Percentiles rank a stretch among this genome's conserved stretches.
Evolutionary conservation across 2,797 vertebrate species (phyloP).

Genomic region (Crenuchus spilurus): DNA sequence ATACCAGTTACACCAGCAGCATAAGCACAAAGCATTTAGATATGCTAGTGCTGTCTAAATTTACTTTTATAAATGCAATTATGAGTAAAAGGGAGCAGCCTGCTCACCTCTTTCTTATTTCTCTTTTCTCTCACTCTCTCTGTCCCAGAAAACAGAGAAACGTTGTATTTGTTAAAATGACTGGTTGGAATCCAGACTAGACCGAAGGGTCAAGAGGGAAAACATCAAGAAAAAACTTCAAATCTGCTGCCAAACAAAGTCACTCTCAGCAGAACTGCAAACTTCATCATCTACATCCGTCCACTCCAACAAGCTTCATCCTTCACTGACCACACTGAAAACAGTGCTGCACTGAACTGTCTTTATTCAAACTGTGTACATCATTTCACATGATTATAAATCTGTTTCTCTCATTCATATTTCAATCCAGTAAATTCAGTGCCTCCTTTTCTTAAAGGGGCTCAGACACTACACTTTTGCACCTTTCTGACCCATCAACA

Average conservation of each 20-base stretch:
- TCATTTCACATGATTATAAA: not conserved
- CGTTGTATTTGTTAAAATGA: slow-evolving; percentile 4
- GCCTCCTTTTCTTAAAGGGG: too few relatives aligned
- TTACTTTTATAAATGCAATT: too few relatives aligned
- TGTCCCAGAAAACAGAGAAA: not conserved
- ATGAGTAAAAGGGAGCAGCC: too few relatives aligned
- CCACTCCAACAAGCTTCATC: not conserved
- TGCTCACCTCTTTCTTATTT: too few relatives aligned
- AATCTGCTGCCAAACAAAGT: not conserved
- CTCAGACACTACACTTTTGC: too few relatives aligned
- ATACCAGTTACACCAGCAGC: too few relatives aligned
- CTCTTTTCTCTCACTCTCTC: slow-evolving; percentile 15
- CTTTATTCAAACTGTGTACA: not conserved
- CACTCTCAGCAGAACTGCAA: not conserved
- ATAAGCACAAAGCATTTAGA: too few relatives aligned
- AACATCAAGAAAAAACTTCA: not conserved
- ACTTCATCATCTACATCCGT: slow-evolving; percentile 3
- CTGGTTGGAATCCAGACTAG: not conserved
- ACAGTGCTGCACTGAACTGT: not conserved
- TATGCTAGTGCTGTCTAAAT: too few relatives aligned
- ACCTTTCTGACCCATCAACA: too few relatives aligned
- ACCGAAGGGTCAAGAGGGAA: not conserved
- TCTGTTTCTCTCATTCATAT: too few relatives aligned
- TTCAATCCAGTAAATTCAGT: too few relatives aligned
- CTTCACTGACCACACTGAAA: not conserved